Conservation (phyloP, 2,888 invertebrate genomes). For the Altica lythri region DNA sequence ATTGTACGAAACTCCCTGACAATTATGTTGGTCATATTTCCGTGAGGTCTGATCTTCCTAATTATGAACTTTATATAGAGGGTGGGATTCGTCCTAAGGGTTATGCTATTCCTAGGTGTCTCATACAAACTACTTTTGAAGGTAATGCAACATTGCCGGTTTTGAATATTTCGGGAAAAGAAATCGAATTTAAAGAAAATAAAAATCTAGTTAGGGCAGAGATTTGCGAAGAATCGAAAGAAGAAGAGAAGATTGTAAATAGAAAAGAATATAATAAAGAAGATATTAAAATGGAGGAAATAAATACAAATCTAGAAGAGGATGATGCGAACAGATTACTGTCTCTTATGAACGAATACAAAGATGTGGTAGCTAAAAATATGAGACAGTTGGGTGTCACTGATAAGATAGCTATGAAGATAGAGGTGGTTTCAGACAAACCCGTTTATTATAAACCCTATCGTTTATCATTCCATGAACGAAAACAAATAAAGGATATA, state of each 20-base stretch:
- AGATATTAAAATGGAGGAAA: not conserved
- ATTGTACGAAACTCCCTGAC: too few species aligned
- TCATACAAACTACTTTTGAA: too few species aligned
- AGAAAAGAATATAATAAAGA: not conserved
- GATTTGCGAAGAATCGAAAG: too few species aligned
- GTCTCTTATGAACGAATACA: slow-evolving; percentile 19
- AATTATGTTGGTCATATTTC: too few species aligned
- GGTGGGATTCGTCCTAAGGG: too few species aligned
- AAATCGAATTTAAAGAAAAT: too few species aligned
- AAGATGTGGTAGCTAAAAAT: slow-evolving; percentile 25
- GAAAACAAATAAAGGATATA: slow-evolving; percentile 24
- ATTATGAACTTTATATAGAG: too few species aligned
- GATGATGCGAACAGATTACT: slow-evolving; percentile 7
- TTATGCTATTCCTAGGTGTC: too few species aligned
- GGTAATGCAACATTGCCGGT: too few species aligned
- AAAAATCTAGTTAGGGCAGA: not conserved
- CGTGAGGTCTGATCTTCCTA: too few species aligned
- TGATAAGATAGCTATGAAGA: slow-evolving; percentile 20
- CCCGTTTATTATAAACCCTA: slow-evolving; percentile 27
- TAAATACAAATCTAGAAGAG: not conserved
- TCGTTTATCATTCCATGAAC: slow-evolving; percentile 23
- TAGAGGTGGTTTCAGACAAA: slow-evolving; percentile 22
- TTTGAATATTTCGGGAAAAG: too few species aligned
- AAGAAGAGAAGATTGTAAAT: too few species aligned
- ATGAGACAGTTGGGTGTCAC: slow-evolving; percentile 23